A percentile compares a stretch with the other conserved stretches of the same genome.
Evolutionary conservation across 2,113 vertebrate species (phyloP).

Genomic region (Gadus macrocephalus): DNA sequence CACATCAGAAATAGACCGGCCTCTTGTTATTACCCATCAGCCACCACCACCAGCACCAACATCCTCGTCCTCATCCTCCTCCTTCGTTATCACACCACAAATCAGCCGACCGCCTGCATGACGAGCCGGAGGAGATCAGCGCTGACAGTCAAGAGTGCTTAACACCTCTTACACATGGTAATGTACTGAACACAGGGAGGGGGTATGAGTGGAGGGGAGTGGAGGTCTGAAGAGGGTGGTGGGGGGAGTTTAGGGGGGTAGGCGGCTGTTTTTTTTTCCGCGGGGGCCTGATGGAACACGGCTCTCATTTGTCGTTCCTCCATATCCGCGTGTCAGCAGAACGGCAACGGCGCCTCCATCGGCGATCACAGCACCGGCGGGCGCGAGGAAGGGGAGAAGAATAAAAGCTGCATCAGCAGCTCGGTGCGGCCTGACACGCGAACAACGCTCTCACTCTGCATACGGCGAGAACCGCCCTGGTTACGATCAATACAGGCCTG

Average conservation of each 20-base stretch:
- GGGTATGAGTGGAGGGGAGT: constrained; percentile 16
- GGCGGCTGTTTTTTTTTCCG: constrained; percentile 15
- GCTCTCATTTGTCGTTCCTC: constrained; percentile 45
- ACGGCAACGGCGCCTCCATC: constrained; percentile 24
- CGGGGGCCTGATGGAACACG: constrained; percentile 37
- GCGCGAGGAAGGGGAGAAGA: too few species aligned
- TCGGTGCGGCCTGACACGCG: constrained; percentile 72
- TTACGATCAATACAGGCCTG: constrained; percentile 92
- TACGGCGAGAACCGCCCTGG: constrained; percentile 68
- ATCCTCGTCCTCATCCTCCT: constrained; percentile 35
- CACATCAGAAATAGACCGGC: constrained; percentile 16
- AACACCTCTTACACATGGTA: constrained; percentile 44
- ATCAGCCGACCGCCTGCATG: constrained; percentile 31
- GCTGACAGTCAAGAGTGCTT: constrained; percentile 39
- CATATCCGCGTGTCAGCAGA: constrained; percentile 54
- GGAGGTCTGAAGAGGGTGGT: constrained; percentile 40
- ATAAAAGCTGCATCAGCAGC: constrained; percentile 60
- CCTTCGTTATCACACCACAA: constrained; percentile 35
- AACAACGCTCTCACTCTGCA: constrained; percentile 72
- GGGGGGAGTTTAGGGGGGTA: constrained; percentile 14
- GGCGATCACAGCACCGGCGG: constrained; percentile 44
- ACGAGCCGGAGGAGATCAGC: constrained; percentile 35
- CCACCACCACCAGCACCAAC: background rate
- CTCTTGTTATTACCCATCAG: background rate
- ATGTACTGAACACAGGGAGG: constrained; percentile 41